Evolutionary conservation across 2,113 vertebrate species (phyloP).

Genomic region (Gadus macrocephalus): DNA sequence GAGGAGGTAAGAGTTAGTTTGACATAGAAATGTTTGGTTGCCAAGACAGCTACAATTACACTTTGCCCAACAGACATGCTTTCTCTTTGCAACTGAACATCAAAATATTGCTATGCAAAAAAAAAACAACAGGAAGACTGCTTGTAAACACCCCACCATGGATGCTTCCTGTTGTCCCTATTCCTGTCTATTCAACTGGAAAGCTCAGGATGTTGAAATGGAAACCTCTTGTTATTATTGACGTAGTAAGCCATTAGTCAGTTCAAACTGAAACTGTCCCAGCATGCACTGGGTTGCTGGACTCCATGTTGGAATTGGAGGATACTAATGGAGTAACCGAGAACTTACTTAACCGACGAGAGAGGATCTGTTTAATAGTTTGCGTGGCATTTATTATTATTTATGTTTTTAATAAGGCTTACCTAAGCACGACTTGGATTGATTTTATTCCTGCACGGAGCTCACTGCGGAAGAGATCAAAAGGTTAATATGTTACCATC

Average conservation of each 20-base stretch:
- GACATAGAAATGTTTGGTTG: not conserved
- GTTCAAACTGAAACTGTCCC: no score
- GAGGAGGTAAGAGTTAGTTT: not conserved
- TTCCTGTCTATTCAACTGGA: no score
- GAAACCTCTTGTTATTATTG: no score
- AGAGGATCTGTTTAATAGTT: not conserved
- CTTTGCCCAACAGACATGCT: not conserved
- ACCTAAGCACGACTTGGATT: slow-evolving; percentile 96
- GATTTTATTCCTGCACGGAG: slow-evolving; percentile 89
- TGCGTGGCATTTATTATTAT: not conserved
- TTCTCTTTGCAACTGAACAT: not conserved
- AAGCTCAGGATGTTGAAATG: no score
- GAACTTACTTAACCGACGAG: no score
- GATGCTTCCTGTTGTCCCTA: no score
- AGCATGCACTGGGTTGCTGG: not conserved
- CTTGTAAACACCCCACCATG: not conserved
- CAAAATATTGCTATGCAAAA: not conserved
- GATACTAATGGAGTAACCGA: no score
- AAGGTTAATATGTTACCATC: slow-evolving; percentile 11
- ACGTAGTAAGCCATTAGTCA: no score
- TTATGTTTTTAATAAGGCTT: slow-evolving; percentile 35
- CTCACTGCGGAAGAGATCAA: slow-evolving; percentile 70
- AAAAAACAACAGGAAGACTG: not conserved
- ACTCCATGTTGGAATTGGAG: no score
- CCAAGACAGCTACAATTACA: not conserved